Evolutionary conservation across 2,113 vertebrate genomes (phyloP).

Genomic region (Chlorodrepanis virens): DNA sequence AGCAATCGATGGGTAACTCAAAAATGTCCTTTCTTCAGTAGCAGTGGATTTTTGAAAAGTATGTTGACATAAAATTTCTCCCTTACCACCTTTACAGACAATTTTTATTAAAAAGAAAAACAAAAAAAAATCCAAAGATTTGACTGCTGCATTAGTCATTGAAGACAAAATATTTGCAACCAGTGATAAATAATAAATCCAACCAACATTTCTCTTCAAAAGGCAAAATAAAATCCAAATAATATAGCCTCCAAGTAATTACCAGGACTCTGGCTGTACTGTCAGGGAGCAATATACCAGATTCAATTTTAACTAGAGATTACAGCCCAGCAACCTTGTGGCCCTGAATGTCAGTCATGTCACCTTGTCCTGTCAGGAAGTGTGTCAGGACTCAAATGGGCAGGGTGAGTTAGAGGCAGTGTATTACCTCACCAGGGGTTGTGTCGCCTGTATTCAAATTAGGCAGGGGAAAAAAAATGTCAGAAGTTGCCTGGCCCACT

Average conservation of each 20-base stretch:
- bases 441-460: constrained; percentile 31
- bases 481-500: neutral
- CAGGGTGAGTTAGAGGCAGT: constrained; percentile 47
- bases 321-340: constrained; percentile 64
- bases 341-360: constrained; percentile 70
- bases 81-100: neutral
- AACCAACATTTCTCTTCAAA: constrained; percentile 16
- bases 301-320: constrained; percentile 76
- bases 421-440: neutral
- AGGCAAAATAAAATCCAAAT: constrained; percentile 66
- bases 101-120: neutral
- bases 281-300: constrained; percentile 60
- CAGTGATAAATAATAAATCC: constrained; percentile 57
- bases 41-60: neutral
- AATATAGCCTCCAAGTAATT: constrained; percentile 68
- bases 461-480: neutral
- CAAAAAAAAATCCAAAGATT: neutral
- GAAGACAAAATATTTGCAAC: neutral
- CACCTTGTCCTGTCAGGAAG: constrained; percentile 60
- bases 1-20: neutral
- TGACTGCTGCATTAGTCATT: constrained; percentile 12
- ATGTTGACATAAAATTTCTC: neutral
- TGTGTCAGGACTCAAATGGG: constrained; percentile 49
- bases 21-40: neutral
- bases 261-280: constrained; percentile 45